phyloP scores from a whole-genome alignment of 1,140 invertebrate genomes.

The Phthorimaea operculella region DNA sequence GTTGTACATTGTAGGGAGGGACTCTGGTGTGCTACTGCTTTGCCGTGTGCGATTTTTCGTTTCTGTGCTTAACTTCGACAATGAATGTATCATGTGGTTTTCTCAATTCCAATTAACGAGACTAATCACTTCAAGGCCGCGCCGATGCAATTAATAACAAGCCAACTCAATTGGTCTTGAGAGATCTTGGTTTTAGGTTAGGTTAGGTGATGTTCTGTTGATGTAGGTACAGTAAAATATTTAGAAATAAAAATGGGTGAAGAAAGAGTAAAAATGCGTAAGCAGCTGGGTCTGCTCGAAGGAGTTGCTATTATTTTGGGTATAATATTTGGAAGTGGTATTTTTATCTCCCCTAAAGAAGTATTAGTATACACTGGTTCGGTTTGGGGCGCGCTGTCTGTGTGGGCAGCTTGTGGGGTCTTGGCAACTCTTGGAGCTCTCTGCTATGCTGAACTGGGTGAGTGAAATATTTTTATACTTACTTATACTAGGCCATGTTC shows the following conservation, averaged over 20 bases:
- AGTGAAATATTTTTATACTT: slow-evolving; percentile 36
- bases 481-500: background rate
- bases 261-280: slow-evolving; percentile 78
- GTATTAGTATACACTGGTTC: slow-evolving; percentile 90
- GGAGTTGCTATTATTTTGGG: slow-evolving; percentile 89
- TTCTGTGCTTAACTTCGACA: background rate
- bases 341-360: slow-evolving; percentile 97
- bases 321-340: slow-evolving; percentile 91
- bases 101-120: background rate
- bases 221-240: background rate
- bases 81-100: background rate
- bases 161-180: background rate
- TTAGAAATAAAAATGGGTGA: slow-evolving; percentile 37
- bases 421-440: slow-evolving; percentile 90
- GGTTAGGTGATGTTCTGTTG: background rate
- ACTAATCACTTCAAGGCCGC: background rate
- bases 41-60: too few relatives aligned
- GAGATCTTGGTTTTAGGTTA: background rate
- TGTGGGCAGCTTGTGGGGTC: slow-evolving; percentile 90
- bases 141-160: slow-evolving; percentile 2
- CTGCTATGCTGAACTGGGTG: slow-evolving; percentile 96
- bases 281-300: slow-evolving; percentile 84
- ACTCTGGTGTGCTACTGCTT: too few relatives aligned
- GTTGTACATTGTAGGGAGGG: too few relatives aligned
- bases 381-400: slow-evolving; percentile 85